phyloP scores from a whole-genome alignment of 2,797 vertebrate species.

The Megaceryle alcyon region DNA sequence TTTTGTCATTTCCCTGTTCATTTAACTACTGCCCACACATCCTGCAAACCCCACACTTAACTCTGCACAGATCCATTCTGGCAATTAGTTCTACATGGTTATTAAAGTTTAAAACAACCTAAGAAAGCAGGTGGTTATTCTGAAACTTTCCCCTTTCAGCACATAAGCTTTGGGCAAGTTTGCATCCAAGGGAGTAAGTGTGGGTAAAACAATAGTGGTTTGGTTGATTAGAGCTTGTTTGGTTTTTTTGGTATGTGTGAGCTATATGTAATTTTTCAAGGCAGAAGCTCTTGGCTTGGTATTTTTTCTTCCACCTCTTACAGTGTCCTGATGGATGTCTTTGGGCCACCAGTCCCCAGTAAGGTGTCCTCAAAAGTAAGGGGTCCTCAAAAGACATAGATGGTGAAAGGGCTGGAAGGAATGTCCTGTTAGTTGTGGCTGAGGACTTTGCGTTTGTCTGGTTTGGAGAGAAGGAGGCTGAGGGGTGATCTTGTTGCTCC shows the following conservation, averaged over 20 bases:
- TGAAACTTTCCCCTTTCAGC: neutral
- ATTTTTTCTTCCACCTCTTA: neutral
- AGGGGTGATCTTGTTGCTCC: too few species aligned
- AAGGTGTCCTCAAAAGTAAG: neutral
- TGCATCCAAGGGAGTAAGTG: neutral
- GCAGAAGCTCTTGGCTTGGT: neutral
- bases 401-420: neutral
- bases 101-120: neutral
- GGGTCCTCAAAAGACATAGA: neutral
- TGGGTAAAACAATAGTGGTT: neutral
- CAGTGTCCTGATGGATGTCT: neutral
- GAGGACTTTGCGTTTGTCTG: neutral
- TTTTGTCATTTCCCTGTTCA: neutral
- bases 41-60: neutral
- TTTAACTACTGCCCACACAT: neutral
- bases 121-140: neutral
- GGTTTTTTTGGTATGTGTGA: neutral
- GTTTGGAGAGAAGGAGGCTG: neutral
- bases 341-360: too few species aligned
- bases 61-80: accelerated
- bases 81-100: neutral
- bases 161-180: neutral
- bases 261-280: neutral
- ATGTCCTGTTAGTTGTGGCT: accelerated
- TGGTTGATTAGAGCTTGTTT: too few species aligned